Evolutionary conservation across 2,888 invertebrate species (phyloP).

Genomic region (Spatulosminthurus flaviceps): DNA sequence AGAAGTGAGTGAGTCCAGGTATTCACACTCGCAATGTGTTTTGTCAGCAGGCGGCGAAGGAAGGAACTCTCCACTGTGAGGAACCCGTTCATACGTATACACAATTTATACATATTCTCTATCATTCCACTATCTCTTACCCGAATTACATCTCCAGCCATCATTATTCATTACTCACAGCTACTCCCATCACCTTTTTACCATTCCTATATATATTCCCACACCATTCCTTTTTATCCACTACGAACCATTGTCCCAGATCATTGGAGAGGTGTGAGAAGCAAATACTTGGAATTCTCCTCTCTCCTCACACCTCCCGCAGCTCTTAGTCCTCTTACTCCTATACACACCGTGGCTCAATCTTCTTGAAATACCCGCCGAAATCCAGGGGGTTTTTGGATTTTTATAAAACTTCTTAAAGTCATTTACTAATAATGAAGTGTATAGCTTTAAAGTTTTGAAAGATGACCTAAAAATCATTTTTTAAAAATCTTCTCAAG

Average conservation of each 20-base stretch:
- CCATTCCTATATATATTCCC: background rate
- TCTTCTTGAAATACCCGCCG: background rate
- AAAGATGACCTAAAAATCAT: no score
- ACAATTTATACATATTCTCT: background rate
- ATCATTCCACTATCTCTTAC: background rate
- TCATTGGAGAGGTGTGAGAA: background rate
- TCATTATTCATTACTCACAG: background rate
- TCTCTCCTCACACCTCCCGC: background rate
- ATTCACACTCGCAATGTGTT: constrained; percentile 12
- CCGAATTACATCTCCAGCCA: constrained; percentile 5
- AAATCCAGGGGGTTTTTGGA: no score
- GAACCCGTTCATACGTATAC: no score
- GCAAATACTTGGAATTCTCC: background rate
- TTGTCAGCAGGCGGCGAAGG: constrained; percentile 2
- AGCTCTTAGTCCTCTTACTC: background rate
- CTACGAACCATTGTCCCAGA: background rate
- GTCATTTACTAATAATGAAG: no score
- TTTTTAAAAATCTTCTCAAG: no score
- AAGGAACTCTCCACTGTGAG: no score
- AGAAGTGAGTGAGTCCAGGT: background rate
- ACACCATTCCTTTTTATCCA: no score
- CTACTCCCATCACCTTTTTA: background rate
- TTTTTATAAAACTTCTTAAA: no score
- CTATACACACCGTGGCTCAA: background rate
- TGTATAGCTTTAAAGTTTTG: no score